Evolutionary conservation across 2,888 invertebrate genomes (phyloP).

Genomic region (Linnaemya vulpina): DNA sequence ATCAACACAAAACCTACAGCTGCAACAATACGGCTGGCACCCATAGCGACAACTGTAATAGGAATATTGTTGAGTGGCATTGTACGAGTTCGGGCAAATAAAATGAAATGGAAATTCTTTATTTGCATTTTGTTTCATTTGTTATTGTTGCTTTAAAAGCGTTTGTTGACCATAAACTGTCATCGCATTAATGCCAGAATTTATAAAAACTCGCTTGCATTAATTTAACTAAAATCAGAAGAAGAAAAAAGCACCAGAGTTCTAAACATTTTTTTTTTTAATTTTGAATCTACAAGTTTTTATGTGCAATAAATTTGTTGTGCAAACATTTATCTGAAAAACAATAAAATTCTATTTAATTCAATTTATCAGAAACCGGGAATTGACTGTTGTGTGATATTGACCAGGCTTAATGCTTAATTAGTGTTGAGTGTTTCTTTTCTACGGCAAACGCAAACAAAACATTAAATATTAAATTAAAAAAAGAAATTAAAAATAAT

Average conservation of each 20-base stretch:
- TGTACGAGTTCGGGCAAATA: background rate
- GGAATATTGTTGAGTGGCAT: constrained; percentile 26
- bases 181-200: constrained; percentile 59
- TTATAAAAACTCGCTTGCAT: constrained; percentile 56
- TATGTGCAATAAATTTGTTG: constrained; percentile 14
- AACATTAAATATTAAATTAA: background rate
- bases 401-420: constrained; percentile 29
- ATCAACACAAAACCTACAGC: constrained; percentile 59
- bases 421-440: constrained; percentile 18
- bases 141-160: constrained; percentile 17
- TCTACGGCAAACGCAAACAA: constrained; percentile 1
- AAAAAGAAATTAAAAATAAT: background rate
- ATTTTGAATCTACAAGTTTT: constrained; percentile 2
- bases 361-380: constrained; percentile 5
- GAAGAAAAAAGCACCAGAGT: constrained; percentile 15
- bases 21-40: constrained; percentile 26
- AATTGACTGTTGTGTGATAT: background rate
- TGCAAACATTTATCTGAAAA: constrained; percentile 42
- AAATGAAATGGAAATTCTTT: constrained; percentile 29
- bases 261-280: constrained; percentile 19
- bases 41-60: background rate
- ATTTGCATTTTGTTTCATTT: constrained; percentile 1
- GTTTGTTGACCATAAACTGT: constrained; percentile 44
- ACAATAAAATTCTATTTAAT: constrained; percentile 30
- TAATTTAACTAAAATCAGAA: constrained; percentile 19